These are phyloP conservation scores for Asarcornis scutulata DNA, from an alignment of 2,113 vertebrate genomes.

Conservation along the genomic window DNA sequence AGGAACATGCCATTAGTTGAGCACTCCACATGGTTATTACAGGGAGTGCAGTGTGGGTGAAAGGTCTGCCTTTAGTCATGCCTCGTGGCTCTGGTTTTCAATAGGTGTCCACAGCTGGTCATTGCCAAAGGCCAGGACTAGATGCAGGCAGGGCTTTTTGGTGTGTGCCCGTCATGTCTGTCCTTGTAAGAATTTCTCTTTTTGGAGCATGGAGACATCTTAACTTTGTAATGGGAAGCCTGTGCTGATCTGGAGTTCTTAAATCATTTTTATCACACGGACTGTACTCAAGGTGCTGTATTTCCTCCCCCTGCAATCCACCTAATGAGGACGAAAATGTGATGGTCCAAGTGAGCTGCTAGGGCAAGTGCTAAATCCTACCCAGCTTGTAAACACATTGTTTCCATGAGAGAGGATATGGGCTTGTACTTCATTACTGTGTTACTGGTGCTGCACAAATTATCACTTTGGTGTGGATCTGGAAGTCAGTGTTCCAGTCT, in stretches of 20 bases:
- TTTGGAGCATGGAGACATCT: not conserved
- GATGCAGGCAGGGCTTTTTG: not conserved
- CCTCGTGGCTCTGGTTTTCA: not conserved
- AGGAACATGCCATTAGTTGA: not conserved
- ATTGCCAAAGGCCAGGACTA: fast-evolving
- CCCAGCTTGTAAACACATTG: fast-evolving
- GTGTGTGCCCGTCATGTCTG: not conserved
- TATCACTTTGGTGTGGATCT: not conserved
- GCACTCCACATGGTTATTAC: fast-evolving
- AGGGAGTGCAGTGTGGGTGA: not conserved
- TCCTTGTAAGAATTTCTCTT: not conserved
- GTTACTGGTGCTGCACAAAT: not conserved
- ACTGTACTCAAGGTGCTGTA: not conserved
- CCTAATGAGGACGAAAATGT: not conserved
- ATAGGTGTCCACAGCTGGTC: fast-evolving
- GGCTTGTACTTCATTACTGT: not conserved
- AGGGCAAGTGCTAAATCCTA: not conserved
- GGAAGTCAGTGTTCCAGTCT: not conserved
- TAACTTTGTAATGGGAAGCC: not conserved
- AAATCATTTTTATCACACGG: not conserved
- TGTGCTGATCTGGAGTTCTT: not conserved
- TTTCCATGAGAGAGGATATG: not conserved
- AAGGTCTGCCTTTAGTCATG: fast-evolving
- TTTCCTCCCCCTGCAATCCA: no score
- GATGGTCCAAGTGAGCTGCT: not conserved